Percentiles rank a stretch among this genome's conserved stretches.
phyloP scores from a whole-genome alignment of 2,797 vertebrate species.

The Myotis findleyi region DNA sequence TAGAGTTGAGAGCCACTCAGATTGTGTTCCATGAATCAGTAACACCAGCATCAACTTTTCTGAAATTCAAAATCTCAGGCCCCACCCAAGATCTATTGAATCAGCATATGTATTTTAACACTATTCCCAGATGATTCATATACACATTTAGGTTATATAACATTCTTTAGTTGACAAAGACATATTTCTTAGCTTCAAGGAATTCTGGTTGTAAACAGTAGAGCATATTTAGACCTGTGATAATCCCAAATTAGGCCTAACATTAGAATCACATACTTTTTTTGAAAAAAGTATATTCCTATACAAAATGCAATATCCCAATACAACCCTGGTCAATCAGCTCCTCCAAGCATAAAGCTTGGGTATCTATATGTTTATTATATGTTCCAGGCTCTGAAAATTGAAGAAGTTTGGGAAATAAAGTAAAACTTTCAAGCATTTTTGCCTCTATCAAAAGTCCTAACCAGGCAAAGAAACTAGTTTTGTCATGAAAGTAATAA shows the following conservation, averaged over 20 bases:
- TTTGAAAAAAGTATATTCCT: not conserved
- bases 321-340: not conserved
- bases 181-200: not conserved
- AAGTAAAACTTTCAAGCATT: constrained; percentile 32
- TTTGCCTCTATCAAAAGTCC: not conserved
- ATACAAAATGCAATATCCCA: not conserved
- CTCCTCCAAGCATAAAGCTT: not conserved
- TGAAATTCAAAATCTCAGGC: constrained; percentile 37
- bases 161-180: constrained; percentile 39
- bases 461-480: not conserved
- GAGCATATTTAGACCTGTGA: constrained; percentile 37
- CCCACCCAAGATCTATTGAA: not conserved
- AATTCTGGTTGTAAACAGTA: constrained; percentile 1
- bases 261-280: not conserved
- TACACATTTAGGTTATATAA: constrained; percentile 18
- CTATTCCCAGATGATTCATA: not conserved
- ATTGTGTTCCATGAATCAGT: not conserved
- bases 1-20: not conserved
- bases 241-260: not conserved
- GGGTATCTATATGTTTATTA: not conserved
- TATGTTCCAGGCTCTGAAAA: not conserved
- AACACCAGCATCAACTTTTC: not conserved
- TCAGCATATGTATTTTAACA: not conserved
- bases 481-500: constrained; percentile 1
- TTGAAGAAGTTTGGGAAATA: not conserved